Evolutionary conservation across 2,888 invertebrate species (phyloP), one percentile per base, ranked within the genome.

Genomic region (Drosophila emarginata): DNA sequence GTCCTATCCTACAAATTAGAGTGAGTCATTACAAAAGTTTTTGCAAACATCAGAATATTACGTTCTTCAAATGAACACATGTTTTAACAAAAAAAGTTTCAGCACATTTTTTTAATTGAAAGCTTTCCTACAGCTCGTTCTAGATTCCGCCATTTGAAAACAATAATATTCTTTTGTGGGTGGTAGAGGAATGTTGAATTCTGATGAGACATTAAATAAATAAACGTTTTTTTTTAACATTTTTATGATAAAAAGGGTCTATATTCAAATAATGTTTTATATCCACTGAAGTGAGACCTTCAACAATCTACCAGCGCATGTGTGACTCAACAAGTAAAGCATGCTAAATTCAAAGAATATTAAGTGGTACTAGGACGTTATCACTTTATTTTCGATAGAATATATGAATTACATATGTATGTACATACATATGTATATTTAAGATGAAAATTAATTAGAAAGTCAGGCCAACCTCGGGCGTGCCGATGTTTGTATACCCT

Each of bases 121-220:
- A 11, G 45, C 9, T 45, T 45, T 18, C 11, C 18, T 18, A 18
- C 4, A 45, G 45, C 45, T 21, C 45, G 45, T 45, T 45, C n/a
- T 12, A 21, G 18, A 45, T 45, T 21, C 45, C 45, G 18, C 14
- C 45, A 12, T 18, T 12, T 45, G 11, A 21, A 45, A 45, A 45
- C 18, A 45, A 45, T 45, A 45, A 45, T 45, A 21, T 21, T 45
- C 14, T 21, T 0, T 45, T 14, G 45, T 45, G 45, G 18, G 45
- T 21, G 45, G 45, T 18, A 45, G 11, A 12, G 45, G 45, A 45
- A 45, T 18, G 18, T 21, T 21, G 21, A 18, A 45, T 45, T 2
- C 12, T 18, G 45, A 45, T 45, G 45, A 45, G 45, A 45, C 18
- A 45, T 45, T 21, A 45, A 45, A 45, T 45, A 45, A 45, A 45